phyloP scores from a whole-genome alignment of 1,140 invertebrate genomes.

The Euwallacea fornicatus region DNA sequence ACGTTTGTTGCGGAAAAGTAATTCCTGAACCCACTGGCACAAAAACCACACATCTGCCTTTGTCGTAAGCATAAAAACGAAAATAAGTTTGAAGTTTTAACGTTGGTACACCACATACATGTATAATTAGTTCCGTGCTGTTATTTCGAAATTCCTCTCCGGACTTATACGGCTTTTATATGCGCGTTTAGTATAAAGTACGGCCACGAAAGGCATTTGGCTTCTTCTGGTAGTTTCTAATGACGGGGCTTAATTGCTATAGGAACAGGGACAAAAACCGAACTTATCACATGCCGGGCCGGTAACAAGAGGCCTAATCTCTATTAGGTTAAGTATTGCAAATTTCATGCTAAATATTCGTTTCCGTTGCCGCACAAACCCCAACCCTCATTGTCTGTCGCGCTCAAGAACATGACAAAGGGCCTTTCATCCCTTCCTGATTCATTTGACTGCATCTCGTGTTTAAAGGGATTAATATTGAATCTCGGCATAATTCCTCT shows the following conservation, averaged over 20 bases:
- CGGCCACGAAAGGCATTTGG: not conserved
- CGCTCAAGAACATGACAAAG: not conserved
- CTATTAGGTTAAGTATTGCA: conserved; percentile 2
- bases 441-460: conserved; percentile 36
- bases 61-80: conserved; percentile 30
- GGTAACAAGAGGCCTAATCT: no score
- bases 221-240: not conserved
- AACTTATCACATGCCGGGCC: no score
- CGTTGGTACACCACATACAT: conserved; percentile 18
- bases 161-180: not conserved
- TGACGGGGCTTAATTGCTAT: not conserved
- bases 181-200: not conserved
- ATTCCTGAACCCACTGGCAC: conserved; percentile 30
- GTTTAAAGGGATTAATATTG: conserved; percentile 40
- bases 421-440: conserved; percentile 30
- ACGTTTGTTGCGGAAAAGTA: conserved; percentile 31
- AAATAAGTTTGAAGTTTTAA: conserved; percentile 19
- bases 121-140: conserved; percentile 20
- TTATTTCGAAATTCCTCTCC: conserved; percentile 2
- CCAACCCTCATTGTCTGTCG: conserved; percentile 17
- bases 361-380: conserved; percentile 21
- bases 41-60: conserved; percentile 36
- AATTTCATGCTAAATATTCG: conserved; percentile 23
- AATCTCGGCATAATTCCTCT: conserved; percentile 33
- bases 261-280: not conserved